Evolutionary conservation across 2,797 vertebrate species (phyloP).

Genomic region (Sebastes itinus): DNA sequence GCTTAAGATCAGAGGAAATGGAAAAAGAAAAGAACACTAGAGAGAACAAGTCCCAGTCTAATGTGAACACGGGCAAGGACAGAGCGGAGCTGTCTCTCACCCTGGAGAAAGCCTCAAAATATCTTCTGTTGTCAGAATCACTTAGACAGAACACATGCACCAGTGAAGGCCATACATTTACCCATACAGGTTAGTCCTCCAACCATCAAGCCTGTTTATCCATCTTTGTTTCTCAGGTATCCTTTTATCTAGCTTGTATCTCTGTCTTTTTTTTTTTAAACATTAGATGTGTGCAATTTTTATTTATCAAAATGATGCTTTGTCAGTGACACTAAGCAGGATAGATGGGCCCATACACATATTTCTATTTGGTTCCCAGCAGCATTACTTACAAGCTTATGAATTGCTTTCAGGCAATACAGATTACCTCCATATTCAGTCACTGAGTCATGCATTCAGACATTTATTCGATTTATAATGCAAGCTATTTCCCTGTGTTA

Average conservation of each 20-base stretch:
- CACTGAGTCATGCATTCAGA: constrained; percentile 1
- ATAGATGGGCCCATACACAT: not conserved
- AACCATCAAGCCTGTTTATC: not conserved
- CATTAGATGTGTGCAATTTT: not conserved
- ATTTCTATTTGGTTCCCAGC: not conserved
- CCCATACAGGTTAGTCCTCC: not conserved
- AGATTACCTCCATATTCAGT: constrained; percentile 11
- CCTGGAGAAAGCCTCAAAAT: constrained; percentile 55
- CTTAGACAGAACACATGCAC: constrained; percentile 47
- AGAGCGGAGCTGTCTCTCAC: constrained; percentile 59
- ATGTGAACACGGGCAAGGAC: constrained; percentile 72
- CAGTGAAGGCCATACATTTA: constrained; percentile 2
- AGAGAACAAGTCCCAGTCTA: constrained; percentile 68
- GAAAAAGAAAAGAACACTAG: constrained; percentile 65
- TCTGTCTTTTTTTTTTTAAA: not conserved
- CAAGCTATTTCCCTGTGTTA: not conserved
- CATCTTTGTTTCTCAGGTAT: not conserved
- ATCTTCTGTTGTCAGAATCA: constrained; percentile 53
- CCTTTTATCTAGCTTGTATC: not conserved
- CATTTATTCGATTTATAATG: constrained; percentile 4
- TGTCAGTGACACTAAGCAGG: not conserved
- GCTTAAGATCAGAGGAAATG: constrained; percentile 75
- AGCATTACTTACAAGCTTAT: constrained; percentile 3
- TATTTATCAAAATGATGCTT: not conserved
- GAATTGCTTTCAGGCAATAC: constrained; percentile 17